A percentile compares a stretch with the other conserved stretches of the same genome.
These are phyloP conservation scores for Catamblyrhynchus diadema DNA, from an alignment of 2,797 vertebrate genomes.

Conservation along the genomic window DNA sequence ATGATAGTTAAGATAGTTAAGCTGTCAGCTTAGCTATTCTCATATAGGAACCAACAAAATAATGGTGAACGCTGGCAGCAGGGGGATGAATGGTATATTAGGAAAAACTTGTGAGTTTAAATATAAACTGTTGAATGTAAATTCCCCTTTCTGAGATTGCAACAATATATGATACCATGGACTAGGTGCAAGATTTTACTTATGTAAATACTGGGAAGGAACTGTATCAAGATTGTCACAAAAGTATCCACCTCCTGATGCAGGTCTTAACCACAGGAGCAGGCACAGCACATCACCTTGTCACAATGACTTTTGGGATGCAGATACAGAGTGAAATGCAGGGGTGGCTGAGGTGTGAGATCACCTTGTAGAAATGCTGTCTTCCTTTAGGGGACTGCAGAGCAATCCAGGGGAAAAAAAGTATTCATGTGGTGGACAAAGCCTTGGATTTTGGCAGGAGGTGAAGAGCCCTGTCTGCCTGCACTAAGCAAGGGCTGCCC, in stretches of 20 bases:
- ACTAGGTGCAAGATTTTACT: neutral
- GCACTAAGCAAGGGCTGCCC: conserved; percentile 12
- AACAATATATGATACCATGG: neutral
- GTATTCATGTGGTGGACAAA: neutral
- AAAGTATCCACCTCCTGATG: neutral
- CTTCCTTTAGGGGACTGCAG: neutral
- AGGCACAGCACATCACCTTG: neutral
- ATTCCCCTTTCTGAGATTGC: neutral
- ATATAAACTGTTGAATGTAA: neutral
- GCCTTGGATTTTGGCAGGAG: neutral
- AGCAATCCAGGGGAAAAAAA: neutral
- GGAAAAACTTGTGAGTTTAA: neutral
- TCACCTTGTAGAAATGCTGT: neutral
- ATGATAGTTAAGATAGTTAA: neutral
- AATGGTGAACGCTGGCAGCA: neutral
- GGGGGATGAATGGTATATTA: neutral
- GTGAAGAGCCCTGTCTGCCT: neutral
- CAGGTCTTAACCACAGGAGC: neutral
- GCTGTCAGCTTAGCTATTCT: neutral
- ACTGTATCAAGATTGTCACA: neutral
- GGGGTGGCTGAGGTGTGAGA: neutral
- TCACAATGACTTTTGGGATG: neutral
- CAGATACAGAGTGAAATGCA: neutral
- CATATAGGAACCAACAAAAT: neutral
- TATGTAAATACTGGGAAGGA: neutral